Evolutionary conservation across 2,797 vertebrate genomes (phyloP), one percentile per base, ranked within the genome.

Genomic region (Toxotes lorentzi): DNA sequence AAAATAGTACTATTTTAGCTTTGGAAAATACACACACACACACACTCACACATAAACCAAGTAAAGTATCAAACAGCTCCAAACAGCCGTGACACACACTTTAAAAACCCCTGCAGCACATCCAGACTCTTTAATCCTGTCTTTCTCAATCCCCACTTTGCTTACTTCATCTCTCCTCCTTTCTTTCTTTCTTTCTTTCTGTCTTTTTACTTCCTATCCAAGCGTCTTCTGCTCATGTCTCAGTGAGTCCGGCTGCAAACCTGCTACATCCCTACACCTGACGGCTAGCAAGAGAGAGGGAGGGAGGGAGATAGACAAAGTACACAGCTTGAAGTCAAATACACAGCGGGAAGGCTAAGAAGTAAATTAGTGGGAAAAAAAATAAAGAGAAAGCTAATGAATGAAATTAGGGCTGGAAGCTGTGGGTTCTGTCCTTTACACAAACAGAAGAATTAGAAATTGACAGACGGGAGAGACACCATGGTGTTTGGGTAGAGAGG

Each of bases 21-120:
- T 56, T 67, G 43, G 38, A 73, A 62, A 60, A 79, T 35, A 67
- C 66, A 67, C 71, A 60, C 72, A 34, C 59, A 58, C 34, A 43
- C n/a, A 30, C 38, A 34, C 47, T 23, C 24, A 32, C 32, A 76
- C 40, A 76, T 8, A 35, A 32, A 59, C 73, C 64, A 56, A 63
- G 17, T 50, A 35, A 50, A 70, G 78, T 70, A 86, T 83, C 70
- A 83, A 86, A 83, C 76, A 80, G 77, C 81, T 86, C 71, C 81
- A 80, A 83, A 91, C 60, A 82, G 74, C 71, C 38, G 11, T 71
- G 76, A 83, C 83, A 86, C 73, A 74, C 67, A 85, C 79, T 89
- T 76, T 50, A 82, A 88, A 87, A 83, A 86, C 81, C 86, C 84
- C 76, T 10, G 70, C 85, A 90, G 84, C 81, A 67, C 76, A 90